Conservation (phyloP, 2,113 vertebrate genomes). For the Crotalus viridis region DNA sequence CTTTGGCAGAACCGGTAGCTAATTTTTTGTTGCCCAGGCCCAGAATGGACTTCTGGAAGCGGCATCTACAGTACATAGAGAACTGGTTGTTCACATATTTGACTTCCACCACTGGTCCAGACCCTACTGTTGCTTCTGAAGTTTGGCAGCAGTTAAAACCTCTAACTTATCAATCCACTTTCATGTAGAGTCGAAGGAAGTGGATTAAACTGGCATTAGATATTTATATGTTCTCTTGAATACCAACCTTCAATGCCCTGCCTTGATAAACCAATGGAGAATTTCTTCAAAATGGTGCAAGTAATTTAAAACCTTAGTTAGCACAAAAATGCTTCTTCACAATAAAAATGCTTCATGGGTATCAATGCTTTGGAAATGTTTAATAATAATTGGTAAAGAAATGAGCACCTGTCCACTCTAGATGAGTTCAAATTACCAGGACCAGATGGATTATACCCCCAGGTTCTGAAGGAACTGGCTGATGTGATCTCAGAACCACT, state of each 20-base stretch:
- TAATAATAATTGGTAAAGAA: not conserved
- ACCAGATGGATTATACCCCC: too few species aligned
- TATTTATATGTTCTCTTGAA: not conserved
- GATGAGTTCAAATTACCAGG: too few species aligned
- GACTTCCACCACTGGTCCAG: too few species aligned
- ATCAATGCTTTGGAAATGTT: not conserved
- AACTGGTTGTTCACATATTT: too few species aligned
- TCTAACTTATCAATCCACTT: not conserved
- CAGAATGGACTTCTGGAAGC: too few species aligned
- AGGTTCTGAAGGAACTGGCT: too few species aligned
- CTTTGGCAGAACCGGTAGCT: too few species aligned
- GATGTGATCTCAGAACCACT: too few species aligned
- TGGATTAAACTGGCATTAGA: not conserved
- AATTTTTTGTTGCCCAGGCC: too few species aligned
- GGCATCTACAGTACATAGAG: too few species aligned
- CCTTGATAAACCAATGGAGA: not conserved
- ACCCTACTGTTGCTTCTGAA: not conserved
- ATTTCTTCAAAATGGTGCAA: not conserved
- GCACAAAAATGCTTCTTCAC: not conserved
- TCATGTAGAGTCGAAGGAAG: not conserved
- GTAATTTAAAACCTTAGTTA: not conserved
- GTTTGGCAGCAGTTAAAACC: not conserved
- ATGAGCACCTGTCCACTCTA: too few species aligned
- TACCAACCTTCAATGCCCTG: not conserved
- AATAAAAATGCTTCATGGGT: not conserved